These are phyloP conservation scores for Epinephelus fuscoguttatus DNA, from an alignment of 2,113 vertebrate genomes.

Conservation along the genomic window DNA sequence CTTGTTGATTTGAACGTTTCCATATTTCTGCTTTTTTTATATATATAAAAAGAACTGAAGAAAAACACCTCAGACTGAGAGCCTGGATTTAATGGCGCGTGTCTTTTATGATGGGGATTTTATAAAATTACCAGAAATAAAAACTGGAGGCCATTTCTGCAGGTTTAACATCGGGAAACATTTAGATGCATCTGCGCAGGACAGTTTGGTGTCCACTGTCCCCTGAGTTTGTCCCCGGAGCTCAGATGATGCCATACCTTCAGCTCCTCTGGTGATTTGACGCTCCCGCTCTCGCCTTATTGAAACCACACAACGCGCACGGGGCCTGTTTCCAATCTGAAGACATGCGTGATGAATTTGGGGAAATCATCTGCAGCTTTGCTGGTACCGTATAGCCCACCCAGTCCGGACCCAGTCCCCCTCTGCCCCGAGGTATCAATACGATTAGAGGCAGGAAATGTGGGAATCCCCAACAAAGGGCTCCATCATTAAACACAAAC, in stretches of 20 bases:
- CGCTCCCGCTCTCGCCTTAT: constrained; percentile 61
- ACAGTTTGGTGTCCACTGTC: not conserved
- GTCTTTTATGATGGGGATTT: constrained; percentile 28
- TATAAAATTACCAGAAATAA: constrained; percentile 33
- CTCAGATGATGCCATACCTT: constrained; percentile 31
- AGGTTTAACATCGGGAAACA: constrained; percentile 32
- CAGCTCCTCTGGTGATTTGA: constrained; percentile 40
- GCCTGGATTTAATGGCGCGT: constrained; percentile 27
- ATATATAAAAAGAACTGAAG: not conserved
- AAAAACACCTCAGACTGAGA: not conserved
- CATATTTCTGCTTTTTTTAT: constrained; percentile 34
- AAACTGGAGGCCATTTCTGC: constrained; percentile 14
- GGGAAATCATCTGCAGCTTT: constrained; percentile 83
- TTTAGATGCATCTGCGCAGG: constrained; percentile 4
- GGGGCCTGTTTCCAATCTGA: constrained; percentile 84
- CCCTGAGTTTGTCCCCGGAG: constrained; percentile 14
- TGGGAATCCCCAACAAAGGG: constrained; percentile 83
- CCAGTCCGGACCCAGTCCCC: constrained; percentile 75
- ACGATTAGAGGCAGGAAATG: constrained; percentile 85
- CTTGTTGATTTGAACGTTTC: constrained; percentile 43
- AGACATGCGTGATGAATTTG: constrained; percentile 85
- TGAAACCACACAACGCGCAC: constrained; percentile 73
- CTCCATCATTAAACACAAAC: constrained; percentile 82
- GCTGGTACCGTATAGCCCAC: constrained; percentile 79
- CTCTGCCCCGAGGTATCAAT: constrained; percentile 78